These are phyloP conservation scores for Atrina japonica DNA, from an alignment of 2,888 invertebrate species.

Conservation along the genomic window DNA sequence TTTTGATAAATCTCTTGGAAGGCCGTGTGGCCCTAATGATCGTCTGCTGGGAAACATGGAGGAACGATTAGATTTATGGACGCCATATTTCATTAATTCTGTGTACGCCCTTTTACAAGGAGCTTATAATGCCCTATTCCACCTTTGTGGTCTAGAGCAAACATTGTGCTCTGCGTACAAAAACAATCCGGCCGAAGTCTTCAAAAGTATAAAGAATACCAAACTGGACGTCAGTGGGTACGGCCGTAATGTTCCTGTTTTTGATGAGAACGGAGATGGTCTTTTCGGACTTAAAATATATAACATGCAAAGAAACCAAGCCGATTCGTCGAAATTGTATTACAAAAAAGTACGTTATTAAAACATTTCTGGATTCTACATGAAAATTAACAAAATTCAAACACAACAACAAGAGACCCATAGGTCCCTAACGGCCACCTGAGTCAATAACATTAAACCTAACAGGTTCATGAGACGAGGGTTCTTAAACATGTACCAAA, in stretches of 20 bases:
- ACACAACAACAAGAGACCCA: no score
- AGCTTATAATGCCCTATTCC: slow-evolving; percentile 5
- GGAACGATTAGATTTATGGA: slow-evolving; percentile 24
- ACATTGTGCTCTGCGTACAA: slow-evolving; percentile 3
- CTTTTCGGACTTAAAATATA: slow-evolving; percentile 16
- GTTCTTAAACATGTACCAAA: neutral
- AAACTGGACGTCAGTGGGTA: slow-evolving; percentile 8
- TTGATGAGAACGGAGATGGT: slow-evolving; percentile 19
- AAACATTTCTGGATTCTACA: no score
- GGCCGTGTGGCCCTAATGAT: neutral
- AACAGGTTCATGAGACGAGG: no score
- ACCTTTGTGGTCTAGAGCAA: slow-evolving; percentile 13
- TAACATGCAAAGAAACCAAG: neutral
- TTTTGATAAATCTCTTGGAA: slow-evolving; percentile 16
- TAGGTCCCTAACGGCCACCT: no score
- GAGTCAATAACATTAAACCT: no score
- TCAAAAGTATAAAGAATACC: slow-evolving; percentile 8
- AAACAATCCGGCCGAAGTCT: slow-evolving; percentile 3
- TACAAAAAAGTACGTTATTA: no score
- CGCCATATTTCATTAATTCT: slow-evolving; percentile 27
- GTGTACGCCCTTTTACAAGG: slow-evolving; percentile 19
- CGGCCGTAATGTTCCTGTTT: neutral
- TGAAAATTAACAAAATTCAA: no score
- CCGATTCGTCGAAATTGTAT: no score
- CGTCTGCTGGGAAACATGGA: neutral